These are phyloP conservation scores for Dipodomys stephensi DNA, from an alignment of 2,113 vertebrate genomes.

Conservation along the genomic window DNA sequence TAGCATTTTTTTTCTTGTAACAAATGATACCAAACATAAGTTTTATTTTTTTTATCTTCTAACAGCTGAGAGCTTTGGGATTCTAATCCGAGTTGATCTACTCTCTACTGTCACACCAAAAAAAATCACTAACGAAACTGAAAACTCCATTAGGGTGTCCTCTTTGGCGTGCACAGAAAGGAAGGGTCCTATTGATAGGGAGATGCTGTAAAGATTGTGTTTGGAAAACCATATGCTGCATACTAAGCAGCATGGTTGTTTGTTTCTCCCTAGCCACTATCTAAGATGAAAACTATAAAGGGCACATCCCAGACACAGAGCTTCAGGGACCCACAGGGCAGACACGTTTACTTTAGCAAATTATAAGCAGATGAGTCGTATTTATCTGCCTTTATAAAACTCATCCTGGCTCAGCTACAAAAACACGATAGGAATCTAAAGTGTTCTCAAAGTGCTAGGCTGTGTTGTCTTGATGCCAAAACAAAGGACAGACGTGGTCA, in stretches of 20 bases:
- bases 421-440: conserved; percentile 69
- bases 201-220: neutral
- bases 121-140: neutral
- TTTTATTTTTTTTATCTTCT: conserved; percentile 24
- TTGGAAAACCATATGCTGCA: neutral
- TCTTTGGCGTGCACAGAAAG: neutral
- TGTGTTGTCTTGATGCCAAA: conserved; percentile 3
- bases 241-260: neutral
- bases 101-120: neutral
- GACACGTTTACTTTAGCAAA: conserved; percentile 38
- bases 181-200: neutral
- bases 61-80: neutral
- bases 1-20: neutral
- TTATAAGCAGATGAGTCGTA: conserved; percentile 64
- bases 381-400: conserved; percentile 64
- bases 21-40: conserved; percentile 41
- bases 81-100: neutral
- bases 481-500: conserved; percentile 44
- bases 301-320: conserved; percentile 42
- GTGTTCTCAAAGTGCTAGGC: conserved; percentile 51
- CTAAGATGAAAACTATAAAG: conserved; percentile 28
- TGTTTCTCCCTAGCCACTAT: neutral
- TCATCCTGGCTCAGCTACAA: conserved; percentile 61
- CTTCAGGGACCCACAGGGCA: conserved; percentile 52
- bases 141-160: neutral